Evolutionary conservation across 2,113 vertebrate species (phyloP).

Genomic region (Tupaia chinensis): DNA sequence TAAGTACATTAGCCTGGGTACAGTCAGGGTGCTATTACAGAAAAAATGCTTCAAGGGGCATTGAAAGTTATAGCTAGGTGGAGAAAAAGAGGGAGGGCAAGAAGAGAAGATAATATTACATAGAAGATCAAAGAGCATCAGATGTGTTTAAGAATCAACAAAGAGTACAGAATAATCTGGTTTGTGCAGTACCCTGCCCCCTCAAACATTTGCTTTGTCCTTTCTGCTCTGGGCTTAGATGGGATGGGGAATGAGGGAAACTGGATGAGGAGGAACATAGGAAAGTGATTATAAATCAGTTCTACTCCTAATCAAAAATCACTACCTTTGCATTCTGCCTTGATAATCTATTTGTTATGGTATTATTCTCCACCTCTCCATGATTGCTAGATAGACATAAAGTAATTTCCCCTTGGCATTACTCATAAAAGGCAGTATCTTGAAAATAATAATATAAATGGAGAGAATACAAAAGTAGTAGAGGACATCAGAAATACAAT

Average conservation of each 20-base stretch:
- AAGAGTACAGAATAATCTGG: not conserved
- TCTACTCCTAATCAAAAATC: slow-evolving; percentile 60
- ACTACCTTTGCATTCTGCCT: slow-evolving; percentile 22
- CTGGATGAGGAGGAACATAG: slow-evolving; percentile 33
- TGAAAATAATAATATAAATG: slow-evolving; percentile 74
- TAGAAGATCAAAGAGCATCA: not conserved
- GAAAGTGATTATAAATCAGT: slow-evolving; percentile 38
- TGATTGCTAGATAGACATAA: slow-evolving; percentile 35
- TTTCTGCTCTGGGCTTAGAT: not conserved
- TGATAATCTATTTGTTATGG: slow-evolving; percentile 42
- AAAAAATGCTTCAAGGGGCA: not conserved
- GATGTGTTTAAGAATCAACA: not conserved
- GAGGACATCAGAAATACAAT: not conserved
- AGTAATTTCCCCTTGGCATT: slow-evolving; percentile 64
- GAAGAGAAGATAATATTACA: not conserved
- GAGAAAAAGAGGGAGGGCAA: not conserved
- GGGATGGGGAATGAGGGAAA: slow-evolving; percentile 35
- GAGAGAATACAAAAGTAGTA: not conserved
- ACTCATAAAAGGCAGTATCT: slow-evolving; percentile 59
- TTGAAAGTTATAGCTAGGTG: not conserved
- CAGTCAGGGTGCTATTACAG: not conserved
- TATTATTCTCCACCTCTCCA: slow-evolving; percentile 10
- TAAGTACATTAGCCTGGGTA: not conserved
- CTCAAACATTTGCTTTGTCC: not conserved
- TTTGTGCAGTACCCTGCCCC: not conserved